A percentile compares a stretch with the other conserved stretches of the same genome.
phyloP scores from a whole-genome alignment of 2,888 invertebrate species.

The Ptychoptera contaminata region DNA sequence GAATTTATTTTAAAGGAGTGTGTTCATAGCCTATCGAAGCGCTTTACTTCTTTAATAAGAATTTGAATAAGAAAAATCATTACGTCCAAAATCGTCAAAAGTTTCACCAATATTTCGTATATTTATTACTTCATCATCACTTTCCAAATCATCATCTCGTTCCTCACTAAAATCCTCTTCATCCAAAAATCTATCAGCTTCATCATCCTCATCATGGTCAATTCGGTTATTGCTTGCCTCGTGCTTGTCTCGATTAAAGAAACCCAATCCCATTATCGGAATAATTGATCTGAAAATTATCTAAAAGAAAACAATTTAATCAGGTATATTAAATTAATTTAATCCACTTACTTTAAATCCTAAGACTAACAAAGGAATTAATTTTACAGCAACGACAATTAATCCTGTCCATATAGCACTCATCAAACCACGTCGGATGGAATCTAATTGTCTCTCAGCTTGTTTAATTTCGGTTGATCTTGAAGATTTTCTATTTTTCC shows the following conservation, averaged over 20 bases:
- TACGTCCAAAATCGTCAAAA: no score
- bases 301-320: neutral
- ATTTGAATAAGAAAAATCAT: no score
- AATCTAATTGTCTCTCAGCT: neutral
- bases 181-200: neutral
- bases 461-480: neutral
- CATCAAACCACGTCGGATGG: neutral
- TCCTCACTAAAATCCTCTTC: neutral
- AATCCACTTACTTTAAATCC: neutral
- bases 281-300: neutral
- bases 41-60: no score
- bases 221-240: neutral
- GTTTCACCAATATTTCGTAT: no score
- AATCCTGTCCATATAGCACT: slow-evolving; percentile 1
- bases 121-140: no score
- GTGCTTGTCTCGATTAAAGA: neutral
- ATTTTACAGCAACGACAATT: neutral
- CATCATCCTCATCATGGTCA: neutral
- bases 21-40: no score
- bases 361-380: neutral
- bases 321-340: neutral
- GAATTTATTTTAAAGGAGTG: no score
- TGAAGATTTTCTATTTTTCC: neutral
- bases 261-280: neutral
- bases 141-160: no score